Evolutionary conservation across 2,797 vertebrate species (phyloP).

Genomic region (Notolabrus celidotus): DNA sequence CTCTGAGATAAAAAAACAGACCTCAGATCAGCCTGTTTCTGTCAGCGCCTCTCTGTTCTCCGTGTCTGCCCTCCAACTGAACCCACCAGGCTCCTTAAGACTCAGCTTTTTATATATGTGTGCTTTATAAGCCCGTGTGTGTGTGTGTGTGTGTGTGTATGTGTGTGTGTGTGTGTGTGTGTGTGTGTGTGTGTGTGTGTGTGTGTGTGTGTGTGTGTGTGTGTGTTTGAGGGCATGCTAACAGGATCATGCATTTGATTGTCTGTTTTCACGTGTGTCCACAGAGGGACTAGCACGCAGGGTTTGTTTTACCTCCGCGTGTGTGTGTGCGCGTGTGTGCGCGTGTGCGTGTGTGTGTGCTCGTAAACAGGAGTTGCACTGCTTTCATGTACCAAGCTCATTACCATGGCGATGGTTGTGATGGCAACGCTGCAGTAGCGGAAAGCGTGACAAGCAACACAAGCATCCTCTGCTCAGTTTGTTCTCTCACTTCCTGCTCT

Average conservation of each 20-base stretch:
- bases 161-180: conserved; percentile 11
- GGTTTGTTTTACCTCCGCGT: conserved; percentile 60
- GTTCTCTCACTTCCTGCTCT: not conserved
- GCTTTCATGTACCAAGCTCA: conserved; percentile 74
- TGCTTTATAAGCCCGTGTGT: conserved; percentile 19
- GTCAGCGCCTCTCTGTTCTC: conserved; percentile 41
- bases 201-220: conserved; percentile 19
- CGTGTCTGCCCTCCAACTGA: conserved; percentile 51
- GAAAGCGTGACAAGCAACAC: conserved; percentile 51
- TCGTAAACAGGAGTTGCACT: conserved; percentile 63
- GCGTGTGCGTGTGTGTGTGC: not conserved
- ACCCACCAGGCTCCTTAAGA: conserved; percentile 35
- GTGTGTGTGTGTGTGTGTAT: conserved; percentile 19
- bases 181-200: conserved; percentile 1
- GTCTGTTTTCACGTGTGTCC: conserved; percentile 8
- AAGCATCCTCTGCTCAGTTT: conserved; percentile 5
- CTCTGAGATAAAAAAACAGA: conserved; percentile 30
- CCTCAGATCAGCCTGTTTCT: conserved; percentile 48
- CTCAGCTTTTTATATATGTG: conserved; percentile 12
- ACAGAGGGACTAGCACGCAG: conserved; percentile 56
- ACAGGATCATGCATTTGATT: conserved; percentile 16
- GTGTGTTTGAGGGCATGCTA: conserved; percentile 32
- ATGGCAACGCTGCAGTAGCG: conserved; percentile 61
- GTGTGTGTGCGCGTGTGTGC: not conserved
- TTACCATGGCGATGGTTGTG: conserved; percentile 76